Conservation (phyloP, 2,888 invertebrate genomes). For the Diaphora mendica region DNA sequence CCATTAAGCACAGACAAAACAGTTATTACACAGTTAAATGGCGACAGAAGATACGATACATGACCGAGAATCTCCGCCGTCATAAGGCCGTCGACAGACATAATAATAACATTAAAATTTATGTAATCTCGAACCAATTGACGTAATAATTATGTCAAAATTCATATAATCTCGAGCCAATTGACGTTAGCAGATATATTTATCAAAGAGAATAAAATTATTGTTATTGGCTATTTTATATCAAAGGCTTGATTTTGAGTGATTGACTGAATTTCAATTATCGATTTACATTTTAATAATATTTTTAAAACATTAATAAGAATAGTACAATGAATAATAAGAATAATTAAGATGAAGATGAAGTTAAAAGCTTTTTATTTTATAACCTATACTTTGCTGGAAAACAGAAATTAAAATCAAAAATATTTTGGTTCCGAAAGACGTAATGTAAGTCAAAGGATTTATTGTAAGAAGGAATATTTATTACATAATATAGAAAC, state of each 20-base stretch:
- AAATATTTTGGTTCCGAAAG: too few species aligned
- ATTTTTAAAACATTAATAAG: too few species aligned
- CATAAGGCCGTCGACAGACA: neutral
- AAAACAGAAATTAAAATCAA: too few species aligned
- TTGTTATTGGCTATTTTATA: neutral
- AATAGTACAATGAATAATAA: too few species aligned
- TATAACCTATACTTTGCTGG: neutral
- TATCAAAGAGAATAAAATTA: neutral
- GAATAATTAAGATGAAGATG: too few species aligned
- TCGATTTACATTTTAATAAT: too few species aligned
- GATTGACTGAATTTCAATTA: too few species aligned
- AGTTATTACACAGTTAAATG: constrained; percentile 24
- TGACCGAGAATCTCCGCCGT: neutral
- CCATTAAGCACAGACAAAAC: constrained; percentile 28
- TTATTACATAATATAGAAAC: too few species aligned
- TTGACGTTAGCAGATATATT: neutral
- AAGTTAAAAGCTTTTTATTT: too few species aligned
- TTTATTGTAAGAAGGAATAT: too few species aligned
- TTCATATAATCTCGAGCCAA: neutral
- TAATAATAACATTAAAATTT: neutral
- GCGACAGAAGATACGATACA: constrained; percentile 11
- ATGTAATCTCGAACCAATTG: neutral
- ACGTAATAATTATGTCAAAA: neutral
- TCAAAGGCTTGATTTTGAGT: neutral
- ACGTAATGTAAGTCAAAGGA: too few species aligned